These are phyloP conservation scores for Streptopelia turtur DNA, from an alignment of 2,797 vertebrate genomes.

Conservation along the genomic window DNA sequence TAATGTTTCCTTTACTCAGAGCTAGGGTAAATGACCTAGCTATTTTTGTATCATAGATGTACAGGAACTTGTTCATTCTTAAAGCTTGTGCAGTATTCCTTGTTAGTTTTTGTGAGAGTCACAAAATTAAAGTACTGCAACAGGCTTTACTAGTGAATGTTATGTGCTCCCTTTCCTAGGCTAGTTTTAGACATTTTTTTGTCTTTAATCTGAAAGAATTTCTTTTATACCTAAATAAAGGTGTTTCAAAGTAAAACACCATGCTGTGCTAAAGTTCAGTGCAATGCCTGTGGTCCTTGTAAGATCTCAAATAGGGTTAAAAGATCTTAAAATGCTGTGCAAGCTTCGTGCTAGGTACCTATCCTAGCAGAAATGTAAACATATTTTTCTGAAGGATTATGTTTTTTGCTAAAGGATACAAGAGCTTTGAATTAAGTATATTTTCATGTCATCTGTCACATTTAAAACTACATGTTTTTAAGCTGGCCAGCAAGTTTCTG, in stretches of 20 bases:
- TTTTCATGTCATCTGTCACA: not conserved
- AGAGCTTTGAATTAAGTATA: not conserved
- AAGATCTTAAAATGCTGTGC: not conserved
- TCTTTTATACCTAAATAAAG: not conserved
- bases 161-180: not conserved
- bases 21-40: not conserved
- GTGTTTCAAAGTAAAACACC: not conserved
- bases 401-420: not conserved
- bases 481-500: not conserved
- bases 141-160: not conserved
- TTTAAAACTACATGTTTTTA: not conserved
- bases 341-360: not conserved
- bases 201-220: not conserved
- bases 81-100: not conserved
- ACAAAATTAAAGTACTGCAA: not conserved
- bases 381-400: not conserved
- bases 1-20: not conserved
- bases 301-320: not conserved
- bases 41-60: not conserved
- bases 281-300: not conserved
- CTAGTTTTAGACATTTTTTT: not conserved
- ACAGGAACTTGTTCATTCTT: not conserved
- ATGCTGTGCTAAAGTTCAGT: not conserved
- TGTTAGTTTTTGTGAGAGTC: not conserved
- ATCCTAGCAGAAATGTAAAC: not conserved